Evolutionary conservation across 2,888 invertebrate species (phyloP).

Genomic region (Diarsia mendica): DNA sequence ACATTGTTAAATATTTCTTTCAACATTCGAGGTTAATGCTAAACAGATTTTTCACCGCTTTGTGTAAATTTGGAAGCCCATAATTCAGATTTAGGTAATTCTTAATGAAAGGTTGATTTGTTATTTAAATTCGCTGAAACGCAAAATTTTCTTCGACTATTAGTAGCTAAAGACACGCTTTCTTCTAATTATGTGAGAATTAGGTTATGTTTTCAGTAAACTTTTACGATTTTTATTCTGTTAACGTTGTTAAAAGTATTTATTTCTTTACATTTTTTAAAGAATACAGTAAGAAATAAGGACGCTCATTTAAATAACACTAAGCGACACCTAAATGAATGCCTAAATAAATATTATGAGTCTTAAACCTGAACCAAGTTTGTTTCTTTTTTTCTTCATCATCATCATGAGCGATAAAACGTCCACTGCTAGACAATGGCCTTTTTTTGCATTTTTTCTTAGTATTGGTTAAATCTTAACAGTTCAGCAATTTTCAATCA

Average conservation of each 20-base stretch:
- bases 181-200: constrained; percentile 20
- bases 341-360: background rate
- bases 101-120: background rate
- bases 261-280: background rate
- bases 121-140: constrained; percentile 22
- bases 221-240: background rate
- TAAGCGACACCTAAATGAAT: background rate
- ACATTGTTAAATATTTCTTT: background rate
- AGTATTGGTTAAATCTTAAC: background rate
- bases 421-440: too few species aligned
- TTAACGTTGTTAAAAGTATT: background rate
- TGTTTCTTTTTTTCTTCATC: background rate
- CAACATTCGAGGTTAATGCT: background rate
- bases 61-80: background rate
- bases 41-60: background rate
- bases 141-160: background rate
- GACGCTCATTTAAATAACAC: background rate
- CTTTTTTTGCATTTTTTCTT: too few species aligned
- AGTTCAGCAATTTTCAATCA: background rate
- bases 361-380: too few species aligned
- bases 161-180: constrained; percentile 1
- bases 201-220: constrained; percentile 11
- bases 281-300: background rate
- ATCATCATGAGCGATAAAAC: too few species aligned
- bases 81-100: background rate